Evolutionary conservation across 1,140 invertebrate species (phyloP).

Genomic region (Coptotermes formosanus): DNA sequence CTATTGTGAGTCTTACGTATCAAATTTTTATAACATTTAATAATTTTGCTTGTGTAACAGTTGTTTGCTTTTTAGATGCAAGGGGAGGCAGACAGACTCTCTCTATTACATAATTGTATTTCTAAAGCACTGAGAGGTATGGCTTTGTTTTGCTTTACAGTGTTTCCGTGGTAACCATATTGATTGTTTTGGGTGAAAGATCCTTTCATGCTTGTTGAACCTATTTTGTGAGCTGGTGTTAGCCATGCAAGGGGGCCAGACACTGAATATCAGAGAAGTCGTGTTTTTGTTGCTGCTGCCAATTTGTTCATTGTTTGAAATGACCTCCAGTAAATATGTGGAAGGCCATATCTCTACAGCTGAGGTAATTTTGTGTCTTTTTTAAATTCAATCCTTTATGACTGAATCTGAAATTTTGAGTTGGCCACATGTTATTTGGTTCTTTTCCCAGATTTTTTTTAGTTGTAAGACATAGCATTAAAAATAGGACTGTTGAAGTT

Average conservation of each 20-base stretch:
- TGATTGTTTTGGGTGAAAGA: background rate
- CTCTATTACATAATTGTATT: no score
- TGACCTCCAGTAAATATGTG: background rate
- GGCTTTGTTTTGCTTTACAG: background rate
- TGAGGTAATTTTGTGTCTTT: background rate
- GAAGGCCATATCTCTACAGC: background rate
- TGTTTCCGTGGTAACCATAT: background rate
- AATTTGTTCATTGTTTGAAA: background rate
- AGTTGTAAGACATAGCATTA: no score
- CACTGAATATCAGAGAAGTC: background rate
- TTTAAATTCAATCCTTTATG: background rate
- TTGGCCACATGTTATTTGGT: no score
- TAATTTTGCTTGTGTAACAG: no score
- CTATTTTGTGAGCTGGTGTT: background rate
- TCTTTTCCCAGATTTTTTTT: no score
- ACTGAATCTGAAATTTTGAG: no score
- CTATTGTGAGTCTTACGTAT: no score
- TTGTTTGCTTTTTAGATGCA: no score
- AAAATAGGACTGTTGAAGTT: no score
- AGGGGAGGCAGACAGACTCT: no score
- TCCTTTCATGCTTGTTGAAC: background rate
- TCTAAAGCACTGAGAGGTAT: background rate
- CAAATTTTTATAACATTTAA: no score
- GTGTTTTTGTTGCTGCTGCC: background rate
- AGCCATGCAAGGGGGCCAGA: background rate